phyloP scores from a whole-genome alignment of 2,888 invertebrate genomes.

The Hybos culiciformis region DNA sequence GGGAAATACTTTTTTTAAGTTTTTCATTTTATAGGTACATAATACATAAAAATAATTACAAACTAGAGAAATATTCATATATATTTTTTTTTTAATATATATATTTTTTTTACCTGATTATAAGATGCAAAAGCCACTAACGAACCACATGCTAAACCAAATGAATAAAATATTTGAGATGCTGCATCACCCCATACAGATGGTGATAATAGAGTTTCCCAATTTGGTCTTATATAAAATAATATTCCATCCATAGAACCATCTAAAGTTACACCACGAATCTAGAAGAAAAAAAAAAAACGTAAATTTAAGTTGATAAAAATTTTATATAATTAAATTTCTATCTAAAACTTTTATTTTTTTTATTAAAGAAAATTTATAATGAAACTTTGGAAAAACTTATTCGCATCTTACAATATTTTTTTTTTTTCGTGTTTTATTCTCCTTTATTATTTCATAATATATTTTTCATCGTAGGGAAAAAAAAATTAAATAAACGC shows the following conservation, averaged over 20 bases:
- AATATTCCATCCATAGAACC: conserved; percentile 58
- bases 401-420: too few relatives aligned
- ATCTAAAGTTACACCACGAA: conserved; percentile 48
- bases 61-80: background rate
- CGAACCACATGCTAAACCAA: conserved; percentile 61
- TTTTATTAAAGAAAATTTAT: too few relatives aligned
- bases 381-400: too few relatives aligned
- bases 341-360: too few relatives aligned
- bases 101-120: conserved; percentile 31
- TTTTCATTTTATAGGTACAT: background rate
- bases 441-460: too few relatives aligned
- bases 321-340: conserved; percentile 22
- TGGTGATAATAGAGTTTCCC: conserved; percentile 48
- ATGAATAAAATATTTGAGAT: conserved; percentile 72
- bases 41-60: background rate
- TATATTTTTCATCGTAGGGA: too few relatives aligned
- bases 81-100: background rate
- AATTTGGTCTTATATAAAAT: conserved; percentile 61
- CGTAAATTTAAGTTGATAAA: background rate
- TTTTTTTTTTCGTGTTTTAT: too few relatives aligned
- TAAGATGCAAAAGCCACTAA: conserved; percentile 66
- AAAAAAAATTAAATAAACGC: too few relatives aligned
- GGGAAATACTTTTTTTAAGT: too few relatives aligned
- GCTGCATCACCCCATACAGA: conserved; percentile 72
- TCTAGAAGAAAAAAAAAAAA: conserved; percentile 18